Evolutionary conservation across 2,113 vertebrate species (phyloP), one percentile per base, ranked within the genome.

Genomic region (Pogona vitticeps): DNA sequence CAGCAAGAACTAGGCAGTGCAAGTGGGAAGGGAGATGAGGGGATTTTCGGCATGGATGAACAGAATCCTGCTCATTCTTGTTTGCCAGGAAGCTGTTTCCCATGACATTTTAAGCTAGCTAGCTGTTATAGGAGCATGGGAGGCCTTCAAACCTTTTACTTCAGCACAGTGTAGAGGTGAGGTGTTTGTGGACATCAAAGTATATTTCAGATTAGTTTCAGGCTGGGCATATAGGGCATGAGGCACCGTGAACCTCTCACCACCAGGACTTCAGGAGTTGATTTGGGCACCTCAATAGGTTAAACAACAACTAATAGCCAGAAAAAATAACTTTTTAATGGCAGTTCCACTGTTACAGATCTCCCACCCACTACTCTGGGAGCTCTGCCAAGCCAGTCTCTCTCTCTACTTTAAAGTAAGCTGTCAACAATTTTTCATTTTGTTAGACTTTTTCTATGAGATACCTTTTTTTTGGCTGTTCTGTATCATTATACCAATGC

Each of bases 101-200:
- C 94, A 92, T 87, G 95, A 95, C 95, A 94, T 63, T 92, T 93
- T 94, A 96, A 95, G 95, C 95, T 92, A 95, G 95, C 95, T 92
- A 67, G 31, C 76, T 86, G 89, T 1, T 21, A 92, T 82, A 56
- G 87, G 40, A 89, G 77, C 88, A 81, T 8, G 0, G 82, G 84
- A 85, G 93, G 67, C 80, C 80, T 85, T 86, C 72, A 3, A 70
- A 85, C 73, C 68, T 68, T 63, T 76, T 65, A 83, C 81, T 76
- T 63, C 83, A 31, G 82, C 0, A 28, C 46, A 80, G 46, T 40
- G 0, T 65, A 72, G 59, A 81, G 59, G 36, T 58, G 61, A 82
- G 42, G 73, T 21, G 15, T 52, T 52, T 67, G n/a, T 73, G 58
- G 67, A 6, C 5, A 46, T 26, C 18, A 14, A 15, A 15, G 83